Evolutionary conservation across 2,797 vertebrate species (phyloP), one percentile per base, ranked within the genome.

Genomic region (Hydrophis major): DNA sequence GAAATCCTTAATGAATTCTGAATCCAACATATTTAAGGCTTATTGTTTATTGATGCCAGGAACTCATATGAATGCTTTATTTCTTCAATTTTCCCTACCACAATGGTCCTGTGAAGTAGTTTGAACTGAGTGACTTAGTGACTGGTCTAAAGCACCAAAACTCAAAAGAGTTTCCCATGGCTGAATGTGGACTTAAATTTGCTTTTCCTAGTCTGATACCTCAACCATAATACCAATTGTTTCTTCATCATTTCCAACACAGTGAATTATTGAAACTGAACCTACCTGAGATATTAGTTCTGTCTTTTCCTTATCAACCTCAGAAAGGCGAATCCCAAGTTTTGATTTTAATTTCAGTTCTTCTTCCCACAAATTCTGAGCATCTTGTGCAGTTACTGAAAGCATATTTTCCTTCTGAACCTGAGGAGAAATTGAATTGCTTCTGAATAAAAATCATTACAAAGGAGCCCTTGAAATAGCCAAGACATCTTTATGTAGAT

Each of bases 351-450:
- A 98, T 96, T 98, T 99, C 90, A 98, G 94, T 89, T 99, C 98
- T 94, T 99, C 98, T 95, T 99, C 98, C 98, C 98, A 99, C 86
- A 98, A 93, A 50, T 96, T 97, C 94, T 98, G 98, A 4, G 97
- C 98, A 94, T 98, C 98, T 93, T 98, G 97, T 32, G 98, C 98
- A 61, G 96, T 98, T 94, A 98, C 96, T 94, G 98, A 97, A 56
- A 98, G 96, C 95, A 97, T 61, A 92, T 96, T 98, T 94, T 98
- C 98, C 92, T 98, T 99, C 97, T 99, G 98, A 12, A 98, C 96
- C 98, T 99, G 92, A 61, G 92, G 93, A 91, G 94, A 4, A 92
- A 95, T 90, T 53, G 66, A 37, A 83, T 27, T 20, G 18, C 14
- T 28, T 61, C 90, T 83, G 53, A n/a, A 88, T 61, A 37, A 60